A percentile compares a stretch with the other conserved stretches of the same genome.
Conservation (phyloP, 1,140 invertebrate genomes). For the Solenopsis fugax region DNA sequence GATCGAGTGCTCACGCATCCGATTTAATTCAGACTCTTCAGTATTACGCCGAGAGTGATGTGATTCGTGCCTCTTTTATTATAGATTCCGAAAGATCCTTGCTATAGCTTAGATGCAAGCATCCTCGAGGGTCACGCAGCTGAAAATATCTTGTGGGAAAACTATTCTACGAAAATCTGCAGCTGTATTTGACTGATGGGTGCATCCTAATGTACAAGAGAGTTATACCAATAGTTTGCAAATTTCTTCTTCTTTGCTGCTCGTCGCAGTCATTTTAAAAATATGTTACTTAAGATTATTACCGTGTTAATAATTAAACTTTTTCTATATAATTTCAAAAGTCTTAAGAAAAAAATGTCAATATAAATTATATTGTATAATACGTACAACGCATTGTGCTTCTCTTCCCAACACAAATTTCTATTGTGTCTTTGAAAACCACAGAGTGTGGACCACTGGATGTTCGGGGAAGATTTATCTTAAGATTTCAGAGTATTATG, state of each 20-base stretch:
- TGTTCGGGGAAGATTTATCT: conserved; percentile 16
- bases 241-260: not conserved
- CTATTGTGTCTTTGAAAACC: conserved; percentile 22
- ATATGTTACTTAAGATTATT: not conserved
- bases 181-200: conserved; percentile 27
- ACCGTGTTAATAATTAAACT: not conserved
- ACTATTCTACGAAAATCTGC: conserved; percentile 3
- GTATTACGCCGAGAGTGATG: conserved; percentile 9
- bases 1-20: conserved; percentile 52
- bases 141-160: conserved; percentile 34
- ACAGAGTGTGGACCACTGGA: not conserved
- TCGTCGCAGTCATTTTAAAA: not conserved
- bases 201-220: not conserved
- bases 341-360: not conserved
- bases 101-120: not conserved
- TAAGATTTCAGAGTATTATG: conserved; percentile 77
- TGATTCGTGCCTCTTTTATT: conserved; percentile 37
- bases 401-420: conserved; percentile 10
- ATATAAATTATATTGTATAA: not conserved
- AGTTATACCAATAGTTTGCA: not conserved
- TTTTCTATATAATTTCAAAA: not conserved
- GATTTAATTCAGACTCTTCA: conserved; percentile 55
- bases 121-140: conserved; percentile 10
- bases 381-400: not conserved
- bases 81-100: conserved; percentile 39